Conservation (phyloP, 2,888 invertebrate species). For the Helobdella robusta region DNA sequence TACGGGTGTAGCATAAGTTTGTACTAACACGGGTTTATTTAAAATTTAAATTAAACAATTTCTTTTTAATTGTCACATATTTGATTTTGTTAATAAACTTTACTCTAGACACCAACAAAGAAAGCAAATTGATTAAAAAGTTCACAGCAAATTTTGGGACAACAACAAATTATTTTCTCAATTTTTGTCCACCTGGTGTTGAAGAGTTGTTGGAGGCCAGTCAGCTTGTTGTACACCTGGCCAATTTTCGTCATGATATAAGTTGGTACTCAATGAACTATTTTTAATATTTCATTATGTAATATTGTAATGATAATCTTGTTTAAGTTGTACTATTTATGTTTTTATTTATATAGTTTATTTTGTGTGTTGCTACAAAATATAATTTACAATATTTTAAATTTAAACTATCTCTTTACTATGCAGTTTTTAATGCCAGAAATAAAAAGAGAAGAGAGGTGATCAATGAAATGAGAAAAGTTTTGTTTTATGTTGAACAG, state of each 20-base stretch:
- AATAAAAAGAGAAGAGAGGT: conserved; percentile 31
- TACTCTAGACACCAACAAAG: no score
- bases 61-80: no score
- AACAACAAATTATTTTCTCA: not conserved
- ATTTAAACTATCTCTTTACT: not conserved
- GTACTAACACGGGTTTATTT: no score
- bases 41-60: no score
- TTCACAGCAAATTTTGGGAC: no score
- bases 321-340: not conserved
- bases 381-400: not conserved
- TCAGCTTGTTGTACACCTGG: conserved; percentile 35
- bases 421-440: conserved; percentile 29
- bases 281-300: not conserved
- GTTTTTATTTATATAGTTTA: not conserved
- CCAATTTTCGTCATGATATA: conserved; percentile 32
- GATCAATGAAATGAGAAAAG: conserved; percentile 33
- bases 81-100: no score
- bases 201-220: conserved; percentile 32
- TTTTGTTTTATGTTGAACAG: conserved; percentile 34
- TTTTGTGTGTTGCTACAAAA: not conserved
- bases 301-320: not conserved
- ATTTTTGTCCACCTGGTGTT: conserved; percentile 33
- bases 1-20: no score
- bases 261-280: conserved; percentile 22
- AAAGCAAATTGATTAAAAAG: no score